These are phyloP conservation scores for Crotalus viridis DNA, from an alignment of 2,113 vertebrate genomes.

Conservation along the genomic window DNA sequence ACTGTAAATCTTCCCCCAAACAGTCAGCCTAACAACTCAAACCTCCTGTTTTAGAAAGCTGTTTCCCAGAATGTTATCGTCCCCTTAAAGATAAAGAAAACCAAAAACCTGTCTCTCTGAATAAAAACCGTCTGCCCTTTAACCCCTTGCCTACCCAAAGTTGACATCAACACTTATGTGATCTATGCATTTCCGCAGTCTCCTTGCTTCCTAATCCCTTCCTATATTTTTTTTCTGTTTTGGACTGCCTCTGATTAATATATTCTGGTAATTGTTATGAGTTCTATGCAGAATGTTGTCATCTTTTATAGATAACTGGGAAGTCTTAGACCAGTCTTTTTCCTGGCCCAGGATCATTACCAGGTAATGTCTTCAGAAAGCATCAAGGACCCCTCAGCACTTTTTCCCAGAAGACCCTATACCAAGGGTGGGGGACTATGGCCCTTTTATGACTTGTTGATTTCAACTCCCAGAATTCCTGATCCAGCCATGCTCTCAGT, in stretches of 20 bases:
- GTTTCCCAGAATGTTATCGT: not conserved
- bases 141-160: slow-evolving; percentile 12
- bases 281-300: slow-evolving; percentile 29
- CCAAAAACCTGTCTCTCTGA: not conserved
- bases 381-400: no score
- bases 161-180: slow-evolving; percentile 31
- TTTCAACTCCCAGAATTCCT: no score
- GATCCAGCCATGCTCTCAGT: no score
- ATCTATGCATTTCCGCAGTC: slow-evolving; percentile 12
- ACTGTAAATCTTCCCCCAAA: not conserved
- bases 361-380: no score
- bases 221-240: not conserved
- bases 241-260: slow-evolving; percentile 42
- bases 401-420: no score
- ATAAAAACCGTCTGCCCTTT: slow-evolving; percentile 50
- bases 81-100: not conserved
- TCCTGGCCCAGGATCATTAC: not conserved
- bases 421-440: no score
- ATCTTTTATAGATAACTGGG: slow-evolving; percentile 11
- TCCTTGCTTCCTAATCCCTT: slow-evolving; percentile 4
- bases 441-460: no score
- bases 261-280: not conserved
- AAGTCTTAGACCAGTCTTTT: not conserved
- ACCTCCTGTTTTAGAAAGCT: not conserved
- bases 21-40: not conserved